phyloP scores from a whole-genome alignment of 2,888 invertebrate genomes.

The Taphrorychus bicolor region DNA sequence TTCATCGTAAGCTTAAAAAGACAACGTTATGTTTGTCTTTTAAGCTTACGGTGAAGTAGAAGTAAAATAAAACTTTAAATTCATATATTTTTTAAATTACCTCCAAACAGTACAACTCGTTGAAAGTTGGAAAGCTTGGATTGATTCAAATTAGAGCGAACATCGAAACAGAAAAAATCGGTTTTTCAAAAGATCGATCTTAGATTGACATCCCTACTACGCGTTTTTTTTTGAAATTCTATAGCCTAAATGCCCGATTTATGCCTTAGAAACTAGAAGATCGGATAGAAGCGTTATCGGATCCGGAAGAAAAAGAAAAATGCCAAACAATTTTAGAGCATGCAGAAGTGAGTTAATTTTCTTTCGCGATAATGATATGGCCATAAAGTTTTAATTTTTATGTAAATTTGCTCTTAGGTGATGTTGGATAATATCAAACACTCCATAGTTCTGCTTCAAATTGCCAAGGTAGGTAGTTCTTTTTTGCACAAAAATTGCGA shows the following conservation, averaged over 20 bases:
- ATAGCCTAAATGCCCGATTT: slow-evolving; percentile 16
- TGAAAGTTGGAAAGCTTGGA: no score
- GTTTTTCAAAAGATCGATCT: no score
- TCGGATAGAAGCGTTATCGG: slow-evolving; percentile 68
- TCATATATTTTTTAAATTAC: no score
- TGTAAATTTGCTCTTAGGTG: slow-evolving; percentile 65
- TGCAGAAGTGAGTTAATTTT: slow-evolving; percentile 71
- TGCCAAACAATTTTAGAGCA: slow-evolving; percentile 76
- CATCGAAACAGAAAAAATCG: no score
- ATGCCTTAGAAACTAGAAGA: slow-evolving; percentile 72
- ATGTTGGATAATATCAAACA: slow-evolving; percentile 98
- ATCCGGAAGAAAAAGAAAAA: slow-evolving; percentile 70
- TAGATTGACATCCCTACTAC: no score
- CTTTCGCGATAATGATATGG: neutral
- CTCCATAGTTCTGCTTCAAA: slow-evolving; percentile 96
- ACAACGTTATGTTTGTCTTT: no score
- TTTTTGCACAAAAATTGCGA: no score
- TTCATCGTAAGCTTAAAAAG: no score
- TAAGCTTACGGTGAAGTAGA: no score
- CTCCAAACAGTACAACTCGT: no score
- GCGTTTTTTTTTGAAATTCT: neutral
- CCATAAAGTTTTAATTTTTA: neutral
- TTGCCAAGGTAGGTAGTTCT: slow-evolving; percentile 80
- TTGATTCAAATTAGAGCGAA: no score
- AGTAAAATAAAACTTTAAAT: no score